Evolutionary conservation across 2,888 invertebrate genomes (phyloP).

Genomic region (Ophioninae sp.): DNA sequence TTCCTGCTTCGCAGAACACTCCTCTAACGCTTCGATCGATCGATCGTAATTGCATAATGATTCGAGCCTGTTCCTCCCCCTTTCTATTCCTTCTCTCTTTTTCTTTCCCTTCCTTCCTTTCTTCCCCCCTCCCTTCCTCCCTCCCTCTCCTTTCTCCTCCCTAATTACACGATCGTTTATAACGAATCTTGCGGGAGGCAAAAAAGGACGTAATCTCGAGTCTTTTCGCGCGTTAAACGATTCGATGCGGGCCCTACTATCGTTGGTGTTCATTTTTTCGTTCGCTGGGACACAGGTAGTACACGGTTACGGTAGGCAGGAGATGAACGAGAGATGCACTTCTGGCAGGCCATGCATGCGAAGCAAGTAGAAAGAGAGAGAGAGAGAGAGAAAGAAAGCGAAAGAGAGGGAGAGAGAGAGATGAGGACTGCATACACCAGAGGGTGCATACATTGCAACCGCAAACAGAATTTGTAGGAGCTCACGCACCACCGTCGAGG

Average conservation of each 20-base stretch:
- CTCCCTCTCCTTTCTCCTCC: slow-evolving; percentile 27
- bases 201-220: slow-evolving; percentile 17
- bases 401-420: slow-evolving; percentile 32
- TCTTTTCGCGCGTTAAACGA: not conserved
- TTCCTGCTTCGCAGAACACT: not conserved
- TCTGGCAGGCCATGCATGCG: slow-evolving; percentile 49
- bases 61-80: slow-evolving; percentile 14
- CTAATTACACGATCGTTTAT: slow-evolving; percentile 37
- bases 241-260: not conserved
- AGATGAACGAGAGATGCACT: slow-evolving; percentile 56
- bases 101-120: too few species aligned
- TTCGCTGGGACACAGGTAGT: slow-evolving; percentile 9
- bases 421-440: slow-evolving; percentile 51
- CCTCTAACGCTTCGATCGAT: slow-evolving; percentile 19
- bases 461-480: slow-evolving; percentile 70
- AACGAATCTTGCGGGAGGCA: not conserved
- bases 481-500: slow-evolving; percentile 58
- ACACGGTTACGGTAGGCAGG: slow-evolving; percentile 35
- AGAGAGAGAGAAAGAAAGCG: slow-evolving; percentile 54
- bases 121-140: not conserved
- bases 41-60: slow-evolving; percentile 49
- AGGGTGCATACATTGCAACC: slow-evolving; percentile 79
- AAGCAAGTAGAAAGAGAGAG: slow-evolving; percentile 46
- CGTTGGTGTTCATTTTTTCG: slow-evolving; percentile 5
- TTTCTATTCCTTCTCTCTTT: not conserved